Base-by-base conservation (phyloP, 1,140 invertebrate species). In the Lepidostoma basale region DNA sequence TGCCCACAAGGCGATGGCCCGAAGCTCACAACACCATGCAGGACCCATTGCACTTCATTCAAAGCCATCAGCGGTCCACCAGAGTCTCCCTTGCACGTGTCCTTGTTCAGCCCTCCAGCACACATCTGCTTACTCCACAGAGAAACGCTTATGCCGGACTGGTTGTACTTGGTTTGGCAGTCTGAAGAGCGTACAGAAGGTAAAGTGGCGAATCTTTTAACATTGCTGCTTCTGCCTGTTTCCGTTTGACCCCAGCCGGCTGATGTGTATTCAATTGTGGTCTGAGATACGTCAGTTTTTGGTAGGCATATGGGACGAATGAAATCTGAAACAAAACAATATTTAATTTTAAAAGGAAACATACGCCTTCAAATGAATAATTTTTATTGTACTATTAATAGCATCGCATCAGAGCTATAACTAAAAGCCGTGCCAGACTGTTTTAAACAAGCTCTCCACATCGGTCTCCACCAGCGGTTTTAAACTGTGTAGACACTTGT, bases 71-170 rank as follows among this genome's bases (percentile, higher is more conserved):
- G 74, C 0, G 89, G 87, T 1, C 89, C 89, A 1, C 90, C 90
- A 1, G 88, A 92, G 70, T 93, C 92, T 0, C 90, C 91, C 54
- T 83, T 79, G 67, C 90, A 92, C 0, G 89, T 86, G 69, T 92
- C 90, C 75, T 80, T 89, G 39, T 78, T 83, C 5, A 83, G 79
- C 0, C 87, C 88, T 5, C 88, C 89, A 8, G 88, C 89, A 70
- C 89, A 90, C 2, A 90, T 67, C 28, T 65, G 62, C 49, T 65
- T 65, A 1, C 56, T 36, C 47, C 49, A 54, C 12, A 65, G 47
- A 3, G 16, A 2, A 8, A 36, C 40, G 9, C 12, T 40, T 4
- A 65, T 14, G 18, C 36, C 42, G 0, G 26, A 33, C 3, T 16
- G 12, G 30, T n/a, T 65, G 25, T 54, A 65, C 1, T 28, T 3